phyloP scores from a whole-genome alignment of 2,113 vertebrate species.

The Eonycteris spelaea region DNA sequence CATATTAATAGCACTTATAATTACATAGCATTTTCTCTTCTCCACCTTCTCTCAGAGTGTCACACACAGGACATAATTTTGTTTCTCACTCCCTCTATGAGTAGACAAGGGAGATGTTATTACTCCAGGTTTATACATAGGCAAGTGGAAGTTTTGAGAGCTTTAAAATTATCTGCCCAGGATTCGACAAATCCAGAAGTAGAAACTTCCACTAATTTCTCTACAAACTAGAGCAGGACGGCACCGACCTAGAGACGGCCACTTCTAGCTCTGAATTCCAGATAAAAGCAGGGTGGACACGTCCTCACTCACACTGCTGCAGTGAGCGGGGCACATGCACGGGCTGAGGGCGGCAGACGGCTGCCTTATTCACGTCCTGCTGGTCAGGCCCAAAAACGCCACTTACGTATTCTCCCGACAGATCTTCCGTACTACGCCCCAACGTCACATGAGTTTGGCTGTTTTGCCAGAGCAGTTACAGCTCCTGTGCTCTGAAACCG shows the following conservation, averaged over 20 bases:
- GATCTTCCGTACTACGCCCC: background rate
- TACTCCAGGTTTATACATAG: background rate
- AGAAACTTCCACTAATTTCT: background rate
- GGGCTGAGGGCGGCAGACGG: too few species aligned
- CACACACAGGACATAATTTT: background rate
- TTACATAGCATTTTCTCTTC: background rate
- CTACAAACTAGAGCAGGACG: background rate
- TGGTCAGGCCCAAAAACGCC: background rate
- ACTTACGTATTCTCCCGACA: too few species aligned
- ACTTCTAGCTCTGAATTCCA: background rate
- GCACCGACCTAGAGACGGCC: background rate
- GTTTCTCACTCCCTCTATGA: background rate
- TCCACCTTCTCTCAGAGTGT: background rate
- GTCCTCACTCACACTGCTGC: background rate
- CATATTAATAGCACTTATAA: background rate
- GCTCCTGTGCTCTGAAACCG: background rate
- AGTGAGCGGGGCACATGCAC: too few species aligned
- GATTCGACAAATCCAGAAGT: background rate
- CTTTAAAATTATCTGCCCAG: background rate
- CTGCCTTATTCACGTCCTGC: background rate
- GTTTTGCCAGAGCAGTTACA: background rate
- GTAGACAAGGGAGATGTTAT: background rate
- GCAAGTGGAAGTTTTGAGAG: background rate
- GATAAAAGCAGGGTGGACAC: too few species aligned
- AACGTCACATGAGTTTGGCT: accelerated